Evolutionary conservation across 2,888 invertebrate species (phyloP), one percentile per base, ranked within the genome.

Genomic region (Drosophila nr. medialis): DNA sequence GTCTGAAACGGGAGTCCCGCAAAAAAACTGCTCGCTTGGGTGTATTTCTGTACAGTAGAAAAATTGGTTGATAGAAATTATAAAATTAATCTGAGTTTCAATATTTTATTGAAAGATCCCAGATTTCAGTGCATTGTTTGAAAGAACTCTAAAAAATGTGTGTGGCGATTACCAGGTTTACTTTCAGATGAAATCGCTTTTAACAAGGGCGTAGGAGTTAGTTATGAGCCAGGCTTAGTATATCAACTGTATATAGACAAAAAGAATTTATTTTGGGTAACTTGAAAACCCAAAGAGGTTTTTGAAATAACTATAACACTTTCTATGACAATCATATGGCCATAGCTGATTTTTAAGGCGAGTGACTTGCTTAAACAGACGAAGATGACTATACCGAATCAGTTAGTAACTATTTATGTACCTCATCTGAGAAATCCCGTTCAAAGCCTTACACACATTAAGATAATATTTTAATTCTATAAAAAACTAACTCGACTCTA

Each of bases 1-100:
- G 40, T 61, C 55, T 32, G 34, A 38, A 38, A 30, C 42, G 45
- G 65, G 64, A 64, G 36, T 71, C 24, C 65, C 27, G 58, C 38
- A 29, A 18, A 69, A 24, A 42, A 45, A 45, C 8, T 15, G 13
- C 8, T 21, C 2, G 15, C 15, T 45, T 24, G 8, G 27, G 15
- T 4, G 15, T 45, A 45, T 45, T 24, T 24, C 8, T 2, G 8
- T 45, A 45, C 45, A 24, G 4, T 0, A 2, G 0, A 45, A 45
- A 24, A 24, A 15, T 15, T 24, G 15, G 15, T 0, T 45, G 1
- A 0, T 45, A 0, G 2, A 45, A 24, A 24, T 27, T 1, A 45
- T 45, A 1, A 21, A 24, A 45, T 24, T 8, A 8, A 7, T 7
- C 7, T 4, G 13, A 45, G 0, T 45, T 13, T 2, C 7, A 21